These are phyloP conservation scores for Cercopithecus petaurista DNA, from an alignment of 2,797 vertebrate species.

Conservation along the genomic window DNA sequence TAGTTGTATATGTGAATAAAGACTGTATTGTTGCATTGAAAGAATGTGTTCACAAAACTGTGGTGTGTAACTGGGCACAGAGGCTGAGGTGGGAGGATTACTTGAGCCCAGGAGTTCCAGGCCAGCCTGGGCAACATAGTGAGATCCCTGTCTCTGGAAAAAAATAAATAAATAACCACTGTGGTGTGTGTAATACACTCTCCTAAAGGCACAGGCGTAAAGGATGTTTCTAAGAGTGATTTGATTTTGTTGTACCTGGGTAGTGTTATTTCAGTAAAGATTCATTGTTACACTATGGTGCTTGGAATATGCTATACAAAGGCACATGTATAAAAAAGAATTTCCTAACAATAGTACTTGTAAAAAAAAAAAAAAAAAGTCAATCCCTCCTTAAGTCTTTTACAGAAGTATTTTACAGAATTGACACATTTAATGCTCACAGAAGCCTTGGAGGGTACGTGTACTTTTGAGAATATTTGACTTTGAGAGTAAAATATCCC, in stretches of 20 bases:
- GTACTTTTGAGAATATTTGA: not conserved
- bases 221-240: not conserved
- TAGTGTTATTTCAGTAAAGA: constrained; percentile 46
- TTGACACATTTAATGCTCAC: not conserved
- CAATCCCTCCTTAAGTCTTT: not conserved
- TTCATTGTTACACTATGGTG: not conserved
- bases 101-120: not conserved
- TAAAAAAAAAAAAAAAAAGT: not conserved
- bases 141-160: too few species aligned
- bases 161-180: not conserved
- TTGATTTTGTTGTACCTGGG: constrained; percentile 22
- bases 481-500: not conserved
- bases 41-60: not conserved
- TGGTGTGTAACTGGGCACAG: not conserved
- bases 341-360: not conserved
- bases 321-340: not conserved
- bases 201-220: not conserved
- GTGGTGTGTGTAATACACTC: not conserved
- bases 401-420: not conserved
- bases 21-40: not conserved
- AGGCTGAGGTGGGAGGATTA: not conserved
- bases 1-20: not conserved
- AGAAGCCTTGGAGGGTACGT: not conserved
- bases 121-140: not conserved
- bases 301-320: constrained; percentile 4